Percentiles rank a stretch among this genome's conserved stretches.
phyloP scores from a whole-genome alignment of 35 echinoderm and acorn worm species.

The Ophiothrix spiculata region DNA sequence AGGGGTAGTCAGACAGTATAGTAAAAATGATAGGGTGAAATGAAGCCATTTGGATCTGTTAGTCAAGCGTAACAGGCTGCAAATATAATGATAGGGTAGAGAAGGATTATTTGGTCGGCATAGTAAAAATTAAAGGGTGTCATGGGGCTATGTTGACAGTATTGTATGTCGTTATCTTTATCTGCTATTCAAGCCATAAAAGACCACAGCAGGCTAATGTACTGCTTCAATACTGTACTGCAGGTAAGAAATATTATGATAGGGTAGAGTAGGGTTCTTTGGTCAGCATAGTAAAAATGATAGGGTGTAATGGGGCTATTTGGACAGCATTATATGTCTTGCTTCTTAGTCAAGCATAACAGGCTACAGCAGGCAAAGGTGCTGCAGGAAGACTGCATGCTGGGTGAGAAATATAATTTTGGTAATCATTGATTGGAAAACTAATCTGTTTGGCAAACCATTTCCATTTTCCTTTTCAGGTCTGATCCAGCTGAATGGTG shows the following conservation, averaged over 20 bases:
- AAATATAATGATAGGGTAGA: not conserved
- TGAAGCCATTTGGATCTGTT: not conserved
- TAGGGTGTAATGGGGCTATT: not conserved
- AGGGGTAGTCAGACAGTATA: not conserved
- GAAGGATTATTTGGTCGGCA: not conserved
- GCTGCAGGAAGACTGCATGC: not conserved
- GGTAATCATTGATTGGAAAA: not conserved
- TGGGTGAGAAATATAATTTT: not conserved
- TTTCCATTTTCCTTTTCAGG: not conserved
- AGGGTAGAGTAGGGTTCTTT: not conserved
- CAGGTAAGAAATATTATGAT: slow-evolving; percentile 27
- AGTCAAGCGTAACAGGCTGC: not conserved
- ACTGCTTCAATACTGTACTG: slow-evolving; percentile 45
- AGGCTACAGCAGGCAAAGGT: not conserved
- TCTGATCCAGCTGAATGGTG: slow-evolving; percentile 13
- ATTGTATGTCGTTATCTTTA: too few relatives aligned
- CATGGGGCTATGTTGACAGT: too few relatives aligned
- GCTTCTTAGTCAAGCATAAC: not conserved
- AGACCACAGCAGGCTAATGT: slow-evolving; percentile 30
- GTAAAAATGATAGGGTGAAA: not conserved
- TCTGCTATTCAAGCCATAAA: too few relatives aligned
- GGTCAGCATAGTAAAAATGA: not conserved
- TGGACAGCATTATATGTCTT: too few relatives aligned
- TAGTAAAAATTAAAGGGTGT: not conserved
- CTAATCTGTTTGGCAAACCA: not conserved